Conservation (phyloP, 2,113 vertebrate species). For the Potamarius usumacintae region DNA sequence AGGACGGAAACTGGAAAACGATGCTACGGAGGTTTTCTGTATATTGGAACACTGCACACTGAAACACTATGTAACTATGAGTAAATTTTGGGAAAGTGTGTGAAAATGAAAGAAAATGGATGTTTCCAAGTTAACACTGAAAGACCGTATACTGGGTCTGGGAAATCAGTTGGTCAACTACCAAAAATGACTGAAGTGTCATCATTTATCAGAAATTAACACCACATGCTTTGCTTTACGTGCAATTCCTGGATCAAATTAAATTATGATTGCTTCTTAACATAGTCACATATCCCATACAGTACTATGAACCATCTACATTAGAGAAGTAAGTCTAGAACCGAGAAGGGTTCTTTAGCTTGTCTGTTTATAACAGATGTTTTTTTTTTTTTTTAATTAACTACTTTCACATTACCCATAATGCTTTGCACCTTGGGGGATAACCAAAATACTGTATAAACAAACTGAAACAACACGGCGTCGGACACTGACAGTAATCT, state of each 20-base stretch:
- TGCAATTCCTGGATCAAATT: neutral
- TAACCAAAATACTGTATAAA: no score
- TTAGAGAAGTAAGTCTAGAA: neutral
- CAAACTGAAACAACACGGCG: no score
- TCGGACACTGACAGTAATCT: no score
- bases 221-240: neutral
- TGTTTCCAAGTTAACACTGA: neutral
- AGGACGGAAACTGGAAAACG: neutral
- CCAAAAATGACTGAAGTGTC: neutral
- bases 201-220: neutral
- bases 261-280: neutral
- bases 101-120: neutral
- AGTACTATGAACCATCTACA: neutral
- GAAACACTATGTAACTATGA: neutral
- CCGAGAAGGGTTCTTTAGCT: neutral
- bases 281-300: neutral
- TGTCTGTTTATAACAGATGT: neutral
- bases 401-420: no score
- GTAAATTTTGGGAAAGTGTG: neutral
- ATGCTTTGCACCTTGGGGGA: no score
- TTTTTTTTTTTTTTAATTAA: neutral
- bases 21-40: neutral
- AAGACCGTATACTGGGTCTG: neutral
- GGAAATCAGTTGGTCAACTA: neutral
- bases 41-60: neutral